Evolutionary conservation across 2,888 invertebrate species (phyloP).

Genomic region (Drosophila formosana): DNA sequence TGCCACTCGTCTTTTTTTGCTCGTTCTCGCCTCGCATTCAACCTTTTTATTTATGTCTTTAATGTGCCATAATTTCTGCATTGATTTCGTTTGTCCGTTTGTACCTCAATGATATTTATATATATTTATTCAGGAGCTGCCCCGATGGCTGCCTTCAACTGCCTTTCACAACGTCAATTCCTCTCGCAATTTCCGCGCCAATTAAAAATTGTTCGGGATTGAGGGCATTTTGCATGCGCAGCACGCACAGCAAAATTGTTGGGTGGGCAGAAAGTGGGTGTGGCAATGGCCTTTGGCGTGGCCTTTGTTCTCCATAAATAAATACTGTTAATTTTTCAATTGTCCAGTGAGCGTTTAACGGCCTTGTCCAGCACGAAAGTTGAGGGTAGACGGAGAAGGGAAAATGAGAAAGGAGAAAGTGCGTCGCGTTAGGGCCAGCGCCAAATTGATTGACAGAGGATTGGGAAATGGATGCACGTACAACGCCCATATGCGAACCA

Average conservation of each 20-base stretch:
- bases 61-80: conserved; percentile 69
- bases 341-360: conserved; percentile 68
- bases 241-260: conserved; percentile 50
- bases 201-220: conserved; percentile 67
- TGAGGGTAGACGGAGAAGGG: not conserved
- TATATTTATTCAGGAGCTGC: conserved; percentile 1
- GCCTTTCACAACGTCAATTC: conserved; percentile 69
- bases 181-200: conserved; percentile 74
- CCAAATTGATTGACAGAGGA: conserved; percentile 58
- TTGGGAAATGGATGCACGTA: conserved; percentile 57
- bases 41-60: conserved; percentile 52
- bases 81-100: conserved; percentile 56
- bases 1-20: conserved; percentile 1
- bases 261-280: not conserved
- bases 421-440: conserved; percentile 36
- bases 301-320: conserved; percentile 74
- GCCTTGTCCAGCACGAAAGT: conserved; percentile 29
- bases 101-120: conserved; percentile 33
- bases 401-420: not conserved
- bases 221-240: conserved; percentile 59
- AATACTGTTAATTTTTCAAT: conserved; percentile 80
- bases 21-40: too few species aligned
- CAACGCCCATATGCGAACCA: conserved; percentile 31
- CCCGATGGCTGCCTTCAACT: conserved; percentile 44
- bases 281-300: conserved; percentile 1